Percentiles rank a stretch among this genome's conserved stretches.
phyloP scores from a whole-genome alignment of 2,797 vertebrate species.

The Brotula barbata region DNA sequence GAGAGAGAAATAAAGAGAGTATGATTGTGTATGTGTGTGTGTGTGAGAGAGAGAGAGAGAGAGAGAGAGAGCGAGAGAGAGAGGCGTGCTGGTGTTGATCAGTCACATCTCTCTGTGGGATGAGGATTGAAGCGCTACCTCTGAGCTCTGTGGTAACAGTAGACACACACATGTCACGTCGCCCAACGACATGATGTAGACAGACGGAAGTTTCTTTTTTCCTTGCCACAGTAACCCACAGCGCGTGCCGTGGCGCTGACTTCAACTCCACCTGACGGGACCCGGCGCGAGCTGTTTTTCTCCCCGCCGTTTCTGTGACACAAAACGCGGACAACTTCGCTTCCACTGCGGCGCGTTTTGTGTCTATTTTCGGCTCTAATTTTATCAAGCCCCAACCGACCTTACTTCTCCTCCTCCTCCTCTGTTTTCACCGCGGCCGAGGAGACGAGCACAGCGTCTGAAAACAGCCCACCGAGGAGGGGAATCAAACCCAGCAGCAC shows the following conservation, averaged over 20 bases:
- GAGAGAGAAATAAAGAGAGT: neutral
- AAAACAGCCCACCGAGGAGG: slow-evolving; percentile 19
- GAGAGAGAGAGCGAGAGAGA: slow-evolving; percentile 36
- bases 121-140: slow-evolving; percentile 59
- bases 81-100: slow-evolving; percentile 49
- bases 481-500: slow-evolving; percentile 46
- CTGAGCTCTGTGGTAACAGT: slow-evolving; percentile 59
- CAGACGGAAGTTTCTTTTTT: slow-evolving; percentile 51
- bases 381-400: slow-evolving; percentile 20
- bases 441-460: slow-evolving; percentile 33
- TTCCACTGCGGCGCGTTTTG: slow-evolving; percentile 7
- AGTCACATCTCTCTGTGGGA: slow-evolving; percentile 59
- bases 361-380: slow-evolving; percentile 20
- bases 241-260: too few species aligned
- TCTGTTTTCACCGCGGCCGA: slow-evolving; percentile 29
- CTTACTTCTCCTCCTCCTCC: neutral
- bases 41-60: slow-evolving; percentile 19
- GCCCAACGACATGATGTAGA: slow-evolving; percentile 19
- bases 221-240: too few species aligned
- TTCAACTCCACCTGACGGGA: too few species aligned
- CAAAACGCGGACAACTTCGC: slow-evolving; percentile 46
- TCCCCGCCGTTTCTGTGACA: neutral
- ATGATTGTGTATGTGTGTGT: slow-evolving; percentile 9
- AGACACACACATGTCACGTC: slow-evolving; percentile 55
- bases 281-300: slow-evolving; percentile 31